Evolutionary conservation across 2,797 vertebrate genomes (phyloP), one percentile per base, ranked within the genome.

Genomic region (Sebastes aleutianus): DNA sequence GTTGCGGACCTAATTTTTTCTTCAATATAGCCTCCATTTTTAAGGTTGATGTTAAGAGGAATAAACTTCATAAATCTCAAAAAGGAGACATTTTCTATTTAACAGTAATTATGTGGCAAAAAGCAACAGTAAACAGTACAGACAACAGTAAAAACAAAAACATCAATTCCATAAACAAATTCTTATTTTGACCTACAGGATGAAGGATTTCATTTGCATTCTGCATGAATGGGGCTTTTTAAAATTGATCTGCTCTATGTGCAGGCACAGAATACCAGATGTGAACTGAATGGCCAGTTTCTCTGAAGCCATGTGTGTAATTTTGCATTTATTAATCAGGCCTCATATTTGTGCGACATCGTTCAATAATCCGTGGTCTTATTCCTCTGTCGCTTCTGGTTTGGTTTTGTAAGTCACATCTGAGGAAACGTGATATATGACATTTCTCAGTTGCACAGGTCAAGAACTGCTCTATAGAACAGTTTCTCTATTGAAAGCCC

Each of bases 371-470:
- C 20, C 0, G 0, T 32, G 5, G 13, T 43, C 18, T 77, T 27
- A 11, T 27, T 77, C 53, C 29, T 77, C 71, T 20, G 27, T 76
- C 69, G 65, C 62, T 34, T 43, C 11, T 24, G 53, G 18, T 76
- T 76, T 36, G 39, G 26, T 50, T 76, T 70, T n/a, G 10, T 63
- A 70, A 82, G 69, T 74, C 70, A 39, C 47, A 70, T 26, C 27
- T n/a, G 63, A 72, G 56, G 57, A 79, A 80, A 76, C 1, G 10
- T 67, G 66, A 84, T 78, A 12, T 54, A 73, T 86, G 85, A 81
- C 72, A 82, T 84, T 84, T 85, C 72, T 84, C 82, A 56, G 75
- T 27, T 18, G 47, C 20, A 12, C 79, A 71, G 80, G 77, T 90
- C 84, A 84, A 78, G 68, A 83, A 43, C 22, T 27, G 66, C 68